Conservation (phyloP, 2,113 vertebrate species). For the Promerops cafer region DNA sequence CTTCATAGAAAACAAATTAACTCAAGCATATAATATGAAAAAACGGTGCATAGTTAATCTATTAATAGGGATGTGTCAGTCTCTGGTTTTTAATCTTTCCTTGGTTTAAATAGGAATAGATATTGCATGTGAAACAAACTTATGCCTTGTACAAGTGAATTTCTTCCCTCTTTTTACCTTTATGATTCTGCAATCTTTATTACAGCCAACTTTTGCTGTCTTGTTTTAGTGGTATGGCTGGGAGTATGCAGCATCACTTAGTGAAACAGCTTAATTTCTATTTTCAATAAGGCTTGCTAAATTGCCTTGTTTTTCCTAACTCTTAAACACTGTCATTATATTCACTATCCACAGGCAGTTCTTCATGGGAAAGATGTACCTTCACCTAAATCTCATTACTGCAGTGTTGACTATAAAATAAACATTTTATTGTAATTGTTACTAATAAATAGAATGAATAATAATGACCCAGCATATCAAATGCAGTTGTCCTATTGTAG, state of each 20-base stretch:
- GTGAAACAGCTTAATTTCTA: background rate
- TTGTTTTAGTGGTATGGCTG: background rate
- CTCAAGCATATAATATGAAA: background rate
- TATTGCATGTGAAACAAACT: background rate
- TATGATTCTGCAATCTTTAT: background rate
- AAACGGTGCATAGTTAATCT: background rate
- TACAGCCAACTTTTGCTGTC: background rate
- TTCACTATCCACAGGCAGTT: background rate
- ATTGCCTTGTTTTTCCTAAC: background rate
- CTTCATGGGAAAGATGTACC: background rate
- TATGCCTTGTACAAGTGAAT: background rate
- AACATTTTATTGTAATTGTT: background rate
- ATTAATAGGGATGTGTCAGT: background rate
- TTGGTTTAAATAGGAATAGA: background rate
- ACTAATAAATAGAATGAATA: background rate
- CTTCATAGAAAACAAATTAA: background rate
- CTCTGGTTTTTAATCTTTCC: background rate
- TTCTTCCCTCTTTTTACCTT: background rate
- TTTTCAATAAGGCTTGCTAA: background rate
- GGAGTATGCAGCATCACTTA: background rate
- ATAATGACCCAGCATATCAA: background rate
- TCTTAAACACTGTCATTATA: background rate
- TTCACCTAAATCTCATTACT: background rate
- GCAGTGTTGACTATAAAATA: background rate
- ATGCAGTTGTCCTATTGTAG: background rate